A percentile compares a stretch with the other conserved stretches of the same genome.
These are phyloP conservation scores for Noctua janthe DNA, from an alignment of 2,888 invertebrate genomes.

Conservation along the genomic window DNA sequence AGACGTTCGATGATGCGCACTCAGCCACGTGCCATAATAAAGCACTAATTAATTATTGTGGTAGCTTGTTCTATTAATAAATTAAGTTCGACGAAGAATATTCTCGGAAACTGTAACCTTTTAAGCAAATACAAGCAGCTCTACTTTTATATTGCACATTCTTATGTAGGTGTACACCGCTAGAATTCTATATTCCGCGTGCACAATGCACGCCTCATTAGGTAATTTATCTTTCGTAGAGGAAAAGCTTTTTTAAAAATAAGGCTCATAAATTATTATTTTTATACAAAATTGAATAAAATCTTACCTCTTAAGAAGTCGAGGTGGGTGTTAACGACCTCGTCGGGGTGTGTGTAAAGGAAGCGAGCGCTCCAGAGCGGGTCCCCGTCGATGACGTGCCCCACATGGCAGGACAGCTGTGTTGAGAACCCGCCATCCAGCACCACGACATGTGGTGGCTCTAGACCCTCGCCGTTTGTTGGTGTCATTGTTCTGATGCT, in stretches of 20 bases:
- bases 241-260: slow-evolving; percentile 38
- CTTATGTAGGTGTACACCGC: not conserved
- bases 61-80: slow-evolving; percentile 9
- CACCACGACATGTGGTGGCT: slow-evolving; percentile 86
- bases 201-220: slow-evolving; percentile 41
- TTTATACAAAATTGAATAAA: slow-evolving; percentile 8
- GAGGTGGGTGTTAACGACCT: slow-evolving; percentile 94
- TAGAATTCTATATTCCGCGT: slow-evolving; percentile 17
- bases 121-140: slow-evolving; percentile 13
- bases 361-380: slow-evolving; percentile 97
- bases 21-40: slow-evolving; percentile 27
- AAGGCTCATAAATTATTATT: not conserved
- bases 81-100: not conserved
- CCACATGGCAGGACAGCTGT: slow-evolving; percentile 94
- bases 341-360: slow-evolving; percentile 94
- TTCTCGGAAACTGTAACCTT: slow-evolving; percentile 13
- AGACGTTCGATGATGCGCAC: slow-evolving; percentile 46
- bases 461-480: slow-evolving; percentile 75
- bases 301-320: slow-evolving; percentile 94
- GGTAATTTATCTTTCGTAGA: slow-evolving; percentile 36
- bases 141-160: slow-evolving; percentile 16
- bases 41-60: slow-evolving; percentile 29
- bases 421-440: slow-evolving; percentile 95
- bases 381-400: slow-evolving; percentile 94
- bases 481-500: slow-evolving; percentile 79